phyloP scores from a whole-genome alignment of 2,797 vertebrate genomes.

The Hyperoplus immaculatus region DNA sequence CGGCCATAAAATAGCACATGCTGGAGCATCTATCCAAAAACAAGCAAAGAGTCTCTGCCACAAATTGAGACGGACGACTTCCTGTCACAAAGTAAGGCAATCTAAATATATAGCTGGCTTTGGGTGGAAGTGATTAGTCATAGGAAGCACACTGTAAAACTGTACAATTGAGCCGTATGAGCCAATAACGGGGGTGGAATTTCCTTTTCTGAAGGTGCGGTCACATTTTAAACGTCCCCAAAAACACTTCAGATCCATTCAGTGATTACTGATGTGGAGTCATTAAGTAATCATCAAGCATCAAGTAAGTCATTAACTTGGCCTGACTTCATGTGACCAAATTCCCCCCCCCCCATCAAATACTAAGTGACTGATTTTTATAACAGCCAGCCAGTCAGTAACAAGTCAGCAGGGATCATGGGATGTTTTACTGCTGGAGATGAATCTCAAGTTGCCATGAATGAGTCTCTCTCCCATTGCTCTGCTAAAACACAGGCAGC shows the following conservation, averaged over 20 bases:
- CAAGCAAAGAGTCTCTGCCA: background rate
- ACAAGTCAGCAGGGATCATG: conserved; percentile 56
- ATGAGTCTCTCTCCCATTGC: conserved; percentile 70
- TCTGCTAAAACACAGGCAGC: conserved; percentile 77
- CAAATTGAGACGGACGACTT: background rate
- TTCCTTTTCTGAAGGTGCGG: background rate
- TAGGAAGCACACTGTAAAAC: background rate
- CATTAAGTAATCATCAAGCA: no score
- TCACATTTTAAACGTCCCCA: background rate
- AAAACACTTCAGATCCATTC: background rate
- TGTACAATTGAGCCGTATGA: background rate
- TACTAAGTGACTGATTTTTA: conserved; percentile 38
- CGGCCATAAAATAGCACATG: background rate
- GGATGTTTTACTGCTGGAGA: conserved; percentile 72
- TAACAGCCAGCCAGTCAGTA: conserved; percentile 38
- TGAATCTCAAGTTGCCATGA: conserved; percentile 75
- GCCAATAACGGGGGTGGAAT: background rate
- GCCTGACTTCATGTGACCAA: conserved; percentile 20
- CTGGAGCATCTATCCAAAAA: background rate
- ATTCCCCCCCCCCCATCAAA: background rate
- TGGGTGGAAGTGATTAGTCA: background rate
- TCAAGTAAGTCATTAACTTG: conserved; percentile 29
- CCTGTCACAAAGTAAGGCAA: background rate
- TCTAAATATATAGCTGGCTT: no score
- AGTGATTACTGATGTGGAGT: background rate